These are phyloP conservation scores for Synanthedon andrenaeformis DNA, from an alignment of 2,888 invertebrate genomes.

Conservation along the genomic window DNA sequence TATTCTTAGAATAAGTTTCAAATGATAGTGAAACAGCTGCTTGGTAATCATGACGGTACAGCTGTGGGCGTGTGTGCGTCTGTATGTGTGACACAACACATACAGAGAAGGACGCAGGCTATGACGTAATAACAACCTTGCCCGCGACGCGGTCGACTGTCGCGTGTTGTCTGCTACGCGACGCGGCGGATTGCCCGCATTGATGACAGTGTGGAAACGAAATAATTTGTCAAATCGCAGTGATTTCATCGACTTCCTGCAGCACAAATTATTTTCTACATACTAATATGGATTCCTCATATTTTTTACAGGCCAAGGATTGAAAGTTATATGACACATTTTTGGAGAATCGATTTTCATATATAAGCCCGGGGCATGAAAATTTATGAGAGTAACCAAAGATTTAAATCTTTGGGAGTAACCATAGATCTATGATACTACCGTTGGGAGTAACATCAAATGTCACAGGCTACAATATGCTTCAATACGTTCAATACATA, in stretches of 20 bases:
- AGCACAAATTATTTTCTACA: constrained; percentile 8
- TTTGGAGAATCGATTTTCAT: no score
- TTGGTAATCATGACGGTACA: not conserved
- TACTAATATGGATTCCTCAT: constrained; percentile 7
- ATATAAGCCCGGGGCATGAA: no score
- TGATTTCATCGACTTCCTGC: constrained; percentile 16
- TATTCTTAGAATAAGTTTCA: no score
- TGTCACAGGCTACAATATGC: no score
- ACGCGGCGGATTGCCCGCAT: constrained; percentile 15
- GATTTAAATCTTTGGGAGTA: no score
- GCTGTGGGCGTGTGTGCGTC: not conserved
- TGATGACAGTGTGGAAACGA: constrained; percentile 12
- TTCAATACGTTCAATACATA: no score
- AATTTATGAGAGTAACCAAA: no score
- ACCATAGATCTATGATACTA: no score
- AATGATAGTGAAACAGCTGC: not conserved
- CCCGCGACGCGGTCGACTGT: constrained; percentile 20
- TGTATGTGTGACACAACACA: constrained; percentile 9
- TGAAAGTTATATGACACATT: constrained; percentile 5
- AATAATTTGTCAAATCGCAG: constrained; percentile 13
- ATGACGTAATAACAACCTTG: constrained; percentile 32
- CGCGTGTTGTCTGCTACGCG: constrained; percentile 18
- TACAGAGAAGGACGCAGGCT: constrained; percentile 1
- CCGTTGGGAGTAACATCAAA: no score
- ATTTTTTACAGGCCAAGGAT: constrained; percentile 15